Conservation (phyloP, 2,888 invertebrate species). For the Priocnemis perturbator region DNA sequence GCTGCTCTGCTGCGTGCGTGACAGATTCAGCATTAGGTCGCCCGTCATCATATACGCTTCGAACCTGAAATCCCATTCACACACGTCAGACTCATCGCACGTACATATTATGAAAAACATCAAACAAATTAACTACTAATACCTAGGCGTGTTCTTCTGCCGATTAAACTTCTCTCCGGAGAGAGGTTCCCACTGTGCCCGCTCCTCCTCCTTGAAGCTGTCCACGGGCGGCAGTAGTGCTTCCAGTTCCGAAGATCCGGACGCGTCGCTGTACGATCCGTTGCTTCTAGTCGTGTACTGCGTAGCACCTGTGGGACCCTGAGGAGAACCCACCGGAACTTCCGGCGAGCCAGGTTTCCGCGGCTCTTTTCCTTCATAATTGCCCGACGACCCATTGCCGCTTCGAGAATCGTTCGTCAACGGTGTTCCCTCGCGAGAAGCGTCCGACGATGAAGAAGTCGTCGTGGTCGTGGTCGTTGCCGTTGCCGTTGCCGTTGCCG, state of each 20-base stretch:
- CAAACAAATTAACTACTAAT: conserved; percentile 1
- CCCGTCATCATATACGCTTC: conserved; percentile 99
- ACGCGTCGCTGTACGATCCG: conserved; percentile 77
- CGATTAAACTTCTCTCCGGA: conserved; percentile 73
- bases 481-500: not conserved
- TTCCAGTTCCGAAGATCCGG: conserved; percentile 74
- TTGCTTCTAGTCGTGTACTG: conserved; percentile 76
- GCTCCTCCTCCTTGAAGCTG: conserved; percentile 76
- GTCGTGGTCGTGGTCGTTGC: not conserved
- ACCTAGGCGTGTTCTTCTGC: conserved; percentile 73
- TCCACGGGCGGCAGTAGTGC: conserved; percentile 72
- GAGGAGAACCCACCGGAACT: conserved; percentile 60
- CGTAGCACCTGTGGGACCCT: conserved; percentile 53
- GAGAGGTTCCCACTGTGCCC: conserved; percentile 78
- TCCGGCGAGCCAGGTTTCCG: conserved; percentile 60
- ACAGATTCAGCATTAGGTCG: conserved; percentile 94
- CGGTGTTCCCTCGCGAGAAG: conserved; percentile 36
- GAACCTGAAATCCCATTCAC: conserved; percentile 78
- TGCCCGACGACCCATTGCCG: conserved; percentile 52
- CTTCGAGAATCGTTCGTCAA: conserved; percentile 49
- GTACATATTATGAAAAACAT: no score
- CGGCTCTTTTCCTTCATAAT: conserved; percentile 61
- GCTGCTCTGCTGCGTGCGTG: conserved; percentile 85
- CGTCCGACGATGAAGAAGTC: conserved; percentile 30
- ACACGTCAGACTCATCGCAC: no score